Evolutionary conservation across 2,888 invertebrate species (phyloP), one percentile per base, ranked within the genome.

Genomic region (Blastobasis adustella): DNA sequence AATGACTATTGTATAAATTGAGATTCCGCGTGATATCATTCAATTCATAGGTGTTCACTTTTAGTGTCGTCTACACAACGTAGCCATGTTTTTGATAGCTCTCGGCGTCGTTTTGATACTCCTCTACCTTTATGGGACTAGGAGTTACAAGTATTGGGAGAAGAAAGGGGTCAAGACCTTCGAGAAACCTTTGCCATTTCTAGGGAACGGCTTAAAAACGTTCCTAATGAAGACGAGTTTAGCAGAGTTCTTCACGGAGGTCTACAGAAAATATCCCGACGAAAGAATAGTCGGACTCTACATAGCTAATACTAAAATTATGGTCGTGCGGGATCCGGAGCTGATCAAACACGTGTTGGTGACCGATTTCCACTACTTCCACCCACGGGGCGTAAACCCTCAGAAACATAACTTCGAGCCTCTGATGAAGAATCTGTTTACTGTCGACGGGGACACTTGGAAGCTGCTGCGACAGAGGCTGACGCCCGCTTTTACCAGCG

Each of bases 401-500:
- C 61, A 71, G 48, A 65, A 64, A 37, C 61, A 66, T 10, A 23
- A 45, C 45, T 7, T 8, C 10, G 82, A 85, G 48, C 74, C 80
- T 0, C 10, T 79, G 1, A 56, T 74, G 9, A 48, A 50, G 5
- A 82, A 76, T 50, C 49, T 84, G 36, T 83, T 85, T 50, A 67
- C 71, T 42, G 69, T 51, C 5, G 77, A 82, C 36, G 83, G 83
- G 0, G 84, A 85, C 46, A 47, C 50, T 4, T 85, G 85, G 85
- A 82, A 72, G 54, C 59, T 83, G 7, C 51, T 79, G 8, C 67
- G 84, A 1, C 77, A 82, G 53, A 71, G 77, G 6, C 49, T 84
- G n/a, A 82, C 84, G 9, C 67, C 82, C 0, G 74, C 82, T 0
- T 84, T 84, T 51, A 83, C 83, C 1, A 76, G 73, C 0, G 74